Evolutionary conservation across 2,113 vertebrate species (phyloP).

Genomic region (Sisor rabdophorus): DNA sequence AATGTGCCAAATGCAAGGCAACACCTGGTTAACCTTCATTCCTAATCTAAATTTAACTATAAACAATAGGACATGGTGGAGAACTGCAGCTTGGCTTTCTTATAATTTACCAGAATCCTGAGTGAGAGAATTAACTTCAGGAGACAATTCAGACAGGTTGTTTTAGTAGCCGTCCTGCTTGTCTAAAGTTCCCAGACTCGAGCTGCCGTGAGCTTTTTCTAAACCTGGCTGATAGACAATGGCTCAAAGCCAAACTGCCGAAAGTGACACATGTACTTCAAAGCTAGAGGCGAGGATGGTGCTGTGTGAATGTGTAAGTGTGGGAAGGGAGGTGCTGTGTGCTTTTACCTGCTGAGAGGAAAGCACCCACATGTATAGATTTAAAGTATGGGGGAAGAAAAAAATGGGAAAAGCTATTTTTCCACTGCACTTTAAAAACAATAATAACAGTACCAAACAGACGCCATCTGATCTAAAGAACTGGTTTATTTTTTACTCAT

Average conservation of each 20-base stretch:
- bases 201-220: slow-evolving; percentile 16
- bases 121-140: not conserved
- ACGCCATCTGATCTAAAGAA: not conserved
- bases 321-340: not conserved
- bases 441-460: slow-evolving; percentile 2
- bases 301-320: not conserved
- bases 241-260: slow-evolving; percentile 43
- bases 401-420: slow-evolving; percentile 1
- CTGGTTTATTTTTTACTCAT: not conserved
- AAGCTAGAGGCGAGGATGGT: slow-evolving; percentile 22
- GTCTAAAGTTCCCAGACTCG: slow-evolving; percentile 25
- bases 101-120: too few relatives aligned
- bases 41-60: slow-evolving; percentile 44
- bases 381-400: not conserved
- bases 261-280: slow-evolving; percentile 45
- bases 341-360: slow-evolving; percentile 27
- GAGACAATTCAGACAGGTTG: not conserved
- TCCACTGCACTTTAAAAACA: slow-evolving; percentile 1
- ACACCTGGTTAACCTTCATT: slow-evolving; percentile 38
- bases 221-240: slow-evolving; percentile 28
- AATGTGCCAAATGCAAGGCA: slow-evolving; percentile 12
- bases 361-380: slow-evolving; percentile 3
- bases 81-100: not conserved
- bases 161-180: slow-evolving; percentile 6
- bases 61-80: slow-evolving; percentile 13